Evolutionary conservation across 2,113 vertebrate species (phyloP).

Genomic region (Psettodes erumei): DNA sequence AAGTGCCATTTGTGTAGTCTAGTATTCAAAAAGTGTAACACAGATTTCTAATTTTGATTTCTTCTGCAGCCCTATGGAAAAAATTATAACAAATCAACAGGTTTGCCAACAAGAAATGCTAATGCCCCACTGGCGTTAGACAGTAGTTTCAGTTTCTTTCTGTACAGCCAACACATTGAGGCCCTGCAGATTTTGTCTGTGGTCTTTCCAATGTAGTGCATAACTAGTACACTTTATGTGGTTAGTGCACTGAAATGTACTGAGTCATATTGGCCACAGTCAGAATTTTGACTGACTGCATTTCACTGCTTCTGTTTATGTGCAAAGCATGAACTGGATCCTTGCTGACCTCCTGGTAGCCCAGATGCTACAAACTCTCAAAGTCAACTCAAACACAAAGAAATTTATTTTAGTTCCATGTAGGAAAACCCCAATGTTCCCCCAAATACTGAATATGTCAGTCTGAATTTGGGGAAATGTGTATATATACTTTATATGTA

Average conservation of each 20-base stretch:
- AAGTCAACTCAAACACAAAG: constrained; percentile 4
- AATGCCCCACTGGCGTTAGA: neutral
- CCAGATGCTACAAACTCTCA: neutral
- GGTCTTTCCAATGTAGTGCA: neutral
- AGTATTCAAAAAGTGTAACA: neutral
- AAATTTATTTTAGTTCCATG: constrained; percentile 12
- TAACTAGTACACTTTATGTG: constrained; percentile 18
- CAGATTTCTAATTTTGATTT: neutral
- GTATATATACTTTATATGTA: too few relatives aligned
- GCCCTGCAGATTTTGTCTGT: neutral
- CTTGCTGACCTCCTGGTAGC: neutral
- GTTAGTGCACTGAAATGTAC: constrained; percentile 3
- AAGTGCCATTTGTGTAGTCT: neutral
- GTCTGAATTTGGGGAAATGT: neutral
- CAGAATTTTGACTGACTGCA: constrained; percentile 28
- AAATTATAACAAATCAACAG: neutral
- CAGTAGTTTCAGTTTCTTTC: constrained; percentile 38
- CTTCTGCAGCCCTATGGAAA: neutral
- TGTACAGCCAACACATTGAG: neutral
- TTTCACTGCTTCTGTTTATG: constrained; percentile 27
- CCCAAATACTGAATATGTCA: neutral
- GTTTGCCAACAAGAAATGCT: constrained; percentile 4
- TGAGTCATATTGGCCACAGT: constrained; percentile 17
- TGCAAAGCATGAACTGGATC: constrained; percentile 18
- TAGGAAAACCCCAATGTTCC: neutral